Percentiles rank a stretch among this genome's conserved stretches.
Evolutionary conservation across 1,140 invertebrate species (phyloP).

Genomic region (Meloidogyne floridensis): DNA sequence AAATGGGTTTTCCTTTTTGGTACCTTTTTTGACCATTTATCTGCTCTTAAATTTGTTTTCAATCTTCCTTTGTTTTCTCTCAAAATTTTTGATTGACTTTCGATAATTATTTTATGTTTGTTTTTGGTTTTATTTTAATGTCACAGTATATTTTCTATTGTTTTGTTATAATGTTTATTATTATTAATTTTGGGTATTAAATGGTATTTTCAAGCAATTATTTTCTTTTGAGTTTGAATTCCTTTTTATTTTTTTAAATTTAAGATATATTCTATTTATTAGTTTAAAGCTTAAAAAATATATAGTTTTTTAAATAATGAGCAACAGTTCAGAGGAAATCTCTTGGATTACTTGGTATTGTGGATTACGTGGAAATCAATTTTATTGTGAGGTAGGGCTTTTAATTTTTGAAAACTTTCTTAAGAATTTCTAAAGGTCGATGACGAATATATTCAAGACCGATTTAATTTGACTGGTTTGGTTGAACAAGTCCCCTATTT

Average conservation of each 20-base stretch:
- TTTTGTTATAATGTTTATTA: background rate
- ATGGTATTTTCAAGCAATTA: background rate
- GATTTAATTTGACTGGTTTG: conserved; percentile 97
- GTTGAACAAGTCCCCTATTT: conserved; percentile 99
- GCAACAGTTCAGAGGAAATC: conserved; percentile 97
- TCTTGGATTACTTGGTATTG: conserved; percentile 99
- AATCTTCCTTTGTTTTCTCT: background rate
- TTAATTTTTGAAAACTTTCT: background rate
- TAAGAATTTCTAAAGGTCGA: conserved; percentile 78
- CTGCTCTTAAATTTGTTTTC: no score
- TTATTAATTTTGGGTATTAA: background rate
- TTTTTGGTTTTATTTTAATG: background rate
- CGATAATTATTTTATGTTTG: conserved; percentile 4
- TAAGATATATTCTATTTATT: background rate
- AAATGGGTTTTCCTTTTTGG: background rate
- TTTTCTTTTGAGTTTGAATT: background rate
- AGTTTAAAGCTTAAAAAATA: background rate
- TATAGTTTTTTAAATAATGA: conserved; percentile 69
- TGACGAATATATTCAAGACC: conserved; percentile 99
- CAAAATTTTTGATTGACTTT: background rate
- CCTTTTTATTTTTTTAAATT: background rate
- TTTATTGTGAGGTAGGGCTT: conserved; percentile 84
- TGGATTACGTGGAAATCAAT: conserved; percentile 96
- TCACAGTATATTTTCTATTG: background rate
- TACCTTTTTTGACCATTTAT: background rate